These are phyloP conservation scores for Hemicentrotus pulcherrimus DNA, from an alignment of 35 echinoderm and acorn worm species.

Conservation along the genomic window DNA sequence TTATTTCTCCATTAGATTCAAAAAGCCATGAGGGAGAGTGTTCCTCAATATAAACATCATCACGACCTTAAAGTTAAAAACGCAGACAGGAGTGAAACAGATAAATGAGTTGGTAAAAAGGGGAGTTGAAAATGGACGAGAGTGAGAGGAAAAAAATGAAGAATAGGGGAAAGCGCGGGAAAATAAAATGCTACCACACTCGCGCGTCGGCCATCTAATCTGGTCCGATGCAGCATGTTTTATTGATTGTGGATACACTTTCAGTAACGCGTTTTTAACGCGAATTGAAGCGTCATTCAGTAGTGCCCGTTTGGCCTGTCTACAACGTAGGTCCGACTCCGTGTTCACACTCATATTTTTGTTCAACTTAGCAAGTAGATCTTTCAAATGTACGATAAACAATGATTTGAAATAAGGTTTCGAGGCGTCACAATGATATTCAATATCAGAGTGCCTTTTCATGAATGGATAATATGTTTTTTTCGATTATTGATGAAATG, in stretches of 20 bases:
- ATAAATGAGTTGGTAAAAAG: not conserved
- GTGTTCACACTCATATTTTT: not conserved
- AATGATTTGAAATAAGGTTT: not conserved
- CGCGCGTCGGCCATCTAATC: constrained; percentile 8
- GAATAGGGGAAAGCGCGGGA: not conserved
- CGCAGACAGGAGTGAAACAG: not conserved
- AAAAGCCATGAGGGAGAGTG: not conserved
- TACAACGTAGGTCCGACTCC: not conserved
- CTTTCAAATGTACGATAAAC: not conserved
- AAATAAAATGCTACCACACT: constrained; percentile 43
- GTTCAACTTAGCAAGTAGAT: not conserved
- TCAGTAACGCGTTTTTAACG: constrained; percentile 50
- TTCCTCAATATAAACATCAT: constrained; percentile 33
- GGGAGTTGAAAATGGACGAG: not conserved
- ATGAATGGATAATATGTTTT: not conserved
- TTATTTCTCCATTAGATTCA: not conserved
- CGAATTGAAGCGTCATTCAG: constrained; percentile 48
- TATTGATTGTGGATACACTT: constrained; percentile 50
- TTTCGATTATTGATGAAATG: too few relatives aligned
- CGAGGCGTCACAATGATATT: not conserved
- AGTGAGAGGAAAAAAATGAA: not conserved
- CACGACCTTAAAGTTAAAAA: constrained; percentile 16
- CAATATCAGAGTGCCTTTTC: not conserved
- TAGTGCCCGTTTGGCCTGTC: not conserved
- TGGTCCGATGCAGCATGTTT: not conserved